These are phyloP conservation scores for Bolinopsis microptera DNA, from an alignment of 37 sponge, comb jelly and placozoan species.

Conservation along the genomic window DNA sequence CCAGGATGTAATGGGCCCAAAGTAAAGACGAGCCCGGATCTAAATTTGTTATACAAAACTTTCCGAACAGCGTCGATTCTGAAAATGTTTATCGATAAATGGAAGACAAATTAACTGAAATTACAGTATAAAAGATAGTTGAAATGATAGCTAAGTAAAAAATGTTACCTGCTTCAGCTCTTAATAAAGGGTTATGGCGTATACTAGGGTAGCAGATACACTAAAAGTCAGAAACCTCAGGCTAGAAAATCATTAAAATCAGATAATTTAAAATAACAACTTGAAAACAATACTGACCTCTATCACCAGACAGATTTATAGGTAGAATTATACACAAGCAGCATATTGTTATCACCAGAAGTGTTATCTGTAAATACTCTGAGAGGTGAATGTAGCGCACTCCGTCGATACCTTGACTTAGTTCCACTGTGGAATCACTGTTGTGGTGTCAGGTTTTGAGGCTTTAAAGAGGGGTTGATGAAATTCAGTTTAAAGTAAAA, in stretches of 20 bases:
- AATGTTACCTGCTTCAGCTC: too few relatives aligned
- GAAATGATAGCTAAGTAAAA: too few relatives aligned
- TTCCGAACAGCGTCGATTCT: conserved; percentile 24
- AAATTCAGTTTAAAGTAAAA: too few relatives aligned
- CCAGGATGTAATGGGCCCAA: conserved; percentile 22
- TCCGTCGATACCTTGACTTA: neutral
- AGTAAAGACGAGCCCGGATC: neutral
- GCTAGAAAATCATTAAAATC: too few relatives aligned
- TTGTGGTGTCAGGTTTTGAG: neutral
- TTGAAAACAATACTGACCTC: neutral
- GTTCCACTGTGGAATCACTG: neutral
- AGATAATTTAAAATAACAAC: neutral
- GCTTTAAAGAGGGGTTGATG: too few relatives aligned
- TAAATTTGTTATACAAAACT: conserved; percentile 29
- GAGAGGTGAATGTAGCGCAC: conserved; percentile 20
- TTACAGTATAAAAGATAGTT: too few relatives aligned
- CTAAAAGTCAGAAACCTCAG: too few relatives aligned
- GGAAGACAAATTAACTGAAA: neutral
- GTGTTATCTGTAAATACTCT: conserved; percentile 15
- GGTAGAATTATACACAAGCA: neutral
- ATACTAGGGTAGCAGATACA: too few relatives aligned
- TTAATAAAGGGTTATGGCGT: too few relatives aligned
- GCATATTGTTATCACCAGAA: neutral
- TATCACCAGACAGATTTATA: neutral
- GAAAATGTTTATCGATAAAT: neutral